Evolutionary conservation across 2,888 invertebrate species (phyloP), one percentile per base, ranked within the genome.

Genomic region (Watsonalla binaria): DNA sequence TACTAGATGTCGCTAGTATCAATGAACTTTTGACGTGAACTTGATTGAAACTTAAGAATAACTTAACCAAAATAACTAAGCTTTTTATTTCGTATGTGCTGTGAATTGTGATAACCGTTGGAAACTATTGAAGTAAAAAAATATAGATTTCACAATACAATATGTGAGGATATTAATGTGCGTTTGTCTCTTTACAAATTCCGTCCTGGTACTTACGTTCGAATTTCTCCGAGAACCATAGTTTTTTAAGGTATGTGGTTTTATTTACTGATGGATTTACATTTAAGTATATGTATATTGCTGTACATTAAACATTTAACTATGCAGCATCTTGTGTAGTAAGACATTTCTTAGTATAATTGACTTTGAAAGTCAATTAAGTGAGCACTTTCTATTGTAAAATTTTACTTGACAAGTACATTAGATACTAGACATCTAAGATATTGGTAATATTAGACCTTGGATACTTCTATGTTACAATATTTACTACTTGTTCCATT

Each of bases 11-110:
- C 86, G 73, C 58, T 60, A 72, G 72, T 57, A 60, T 72, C 72
- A 77, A 78, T 88, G 90, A 90, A 90, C 90, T 90, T 90, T 90
- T 90, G 90, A 90, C 90, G 86, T 89, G 86, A 89, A 90, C 89
- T 90, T 89, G 80, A 83, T 80, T 78, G 79, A 74, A 86, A 87
- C 83, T 87, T 84, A 72, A 78, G 42, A 84, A 80, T 82, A 86
- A 82, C 82, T 82, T 90, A 86, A 82, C 87, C 88, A 89, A 88
- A 90, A 87, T 88, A 88, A 77, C 80, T 85, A 74, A 84, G 82
- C 80, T 84, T 86, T 84, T 80, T 42, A 42, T 11, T 42, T 42
- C 5, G 5, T 82, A 74, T 80, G 82, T 80, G 81, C 80, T 83
- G 70, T 80, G 82, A 79, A 82, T 84, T 77, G 74, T 82, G 72